Percentiles rank a stretch among this genome's conserved stretches.
These are phyloP conservation scores for Dendrocopos noguchii DNA, from an alignment of 2,113 vertebrate species.

Conservation along the genomic window DNA sequence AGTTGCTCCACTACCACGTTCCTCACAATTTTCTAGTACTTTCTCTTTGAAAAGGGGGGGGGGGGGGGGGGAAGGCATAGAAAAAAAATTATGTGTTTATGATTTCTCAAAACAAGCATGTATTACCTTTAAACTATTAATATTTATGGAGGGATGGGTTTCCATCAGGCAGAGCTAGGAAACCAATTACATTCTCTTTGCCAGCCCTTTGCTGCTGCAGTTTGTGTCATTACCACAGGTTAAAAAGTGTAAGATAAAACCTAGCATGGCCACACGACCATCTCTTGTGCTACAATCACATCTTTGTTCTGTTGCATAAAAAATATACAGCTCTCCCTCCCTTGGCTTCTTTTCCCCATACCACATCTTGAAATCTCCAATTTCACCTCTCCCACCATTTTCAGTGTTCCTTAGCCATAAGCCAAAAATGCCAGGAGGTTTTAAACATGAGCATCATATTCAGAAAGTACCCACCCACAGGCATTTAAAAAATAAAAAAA, in stretches of 20 bases:
- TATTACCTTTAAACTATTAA: background rate
- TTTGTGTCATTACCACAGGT: background rate
- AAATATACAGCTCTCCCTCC: background rate
- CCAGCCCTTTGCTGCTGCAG: background rate
- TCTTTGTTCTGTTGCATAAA: background rate
- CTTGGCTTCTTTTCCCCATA: background rate
- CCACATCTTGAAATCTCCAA: background rate
- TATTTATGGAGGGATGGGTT: background rate
- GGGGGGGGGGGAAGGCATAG: background rate
- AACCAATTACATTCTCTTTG: background rate
- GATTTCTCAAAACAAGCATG: background rate
- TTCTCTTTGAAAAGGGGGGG: background rate
- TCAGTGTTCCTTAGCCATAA: background rate
- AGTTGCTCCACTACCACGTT: background rate
- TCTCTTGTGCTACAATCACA: background rate
- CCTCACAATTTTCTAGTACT: background rate
- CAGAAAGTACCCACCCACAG: conserved; percentile 25
- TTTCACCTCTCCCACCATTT: background rate
- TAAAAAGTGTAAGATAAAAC: background rate
- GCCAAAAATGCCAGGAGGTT: conserved; percentile 9
- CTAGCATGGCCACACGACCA: background rate
- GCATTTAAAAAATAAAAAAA: background rate
- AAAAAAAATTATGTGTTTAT: background rate
- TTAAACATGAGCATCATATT: background rate
- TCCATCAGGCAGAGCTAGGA: background rate